A percentile compares a stretch with the other conserved stretches of the same genome.
These are phyloP conservation scores for Corvus hawaiiensis DNA, from an alignment of 2,113 vertebrate species.

Conservation along the genomic window DNA sequence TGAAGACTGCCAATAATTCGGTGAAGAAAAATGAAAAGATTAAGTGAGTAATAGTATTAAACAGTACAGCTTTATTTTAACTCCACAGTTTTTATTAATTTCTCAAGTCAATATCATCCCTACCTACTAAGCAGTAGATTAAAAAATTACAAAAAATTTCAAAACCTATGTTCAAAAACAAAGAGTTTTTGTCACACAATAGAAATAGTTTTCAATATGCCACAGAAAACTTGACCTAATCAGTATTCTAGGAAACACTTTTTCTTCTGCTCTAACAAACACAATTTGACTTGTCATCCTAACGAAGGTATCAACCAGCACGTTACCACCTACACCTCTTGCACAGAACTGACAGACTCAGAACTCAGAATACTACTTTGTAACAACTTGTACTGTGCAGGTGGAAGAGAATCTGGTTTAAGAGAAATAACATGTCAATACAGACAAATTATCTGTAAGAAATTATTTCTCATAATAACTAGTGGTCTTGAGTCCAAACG, in stretches of 20 bases:
- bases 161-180: background rate
- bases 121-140: background rate
- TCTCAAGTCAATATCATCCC: background rate
- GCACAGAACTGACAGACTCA: background rate
- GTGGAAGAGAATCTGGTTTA: accelerated
- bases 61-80: background rate
- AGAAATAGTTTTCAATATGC: background rate
- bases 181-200: background rate
- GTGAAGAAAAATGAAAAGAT: background rate
- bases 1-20: background rate
- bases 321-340: background rate
- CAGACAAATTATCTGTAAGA: background rate
- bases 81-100: background rate
- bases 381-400: background rate
- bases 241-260: background rate
- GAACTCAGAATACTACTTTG: background rate
- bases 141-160: background rate
- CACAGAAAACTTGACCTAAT: background rate
- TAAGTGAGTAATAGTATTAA: background rate
- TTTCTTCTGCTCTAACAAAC: background rate
- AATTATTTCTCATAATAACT: background rate
- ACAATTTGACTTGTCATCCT: background rate
- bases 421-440: background rate
- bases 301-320: background rate
- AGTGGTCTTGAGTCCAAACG: background rate